A percentile compares a stretch with the other conserved stretches of the same genome.
phyloP scores from a whole-genome alignment of 2,888 invertebrate species.

The Altica lythri region DNA sequence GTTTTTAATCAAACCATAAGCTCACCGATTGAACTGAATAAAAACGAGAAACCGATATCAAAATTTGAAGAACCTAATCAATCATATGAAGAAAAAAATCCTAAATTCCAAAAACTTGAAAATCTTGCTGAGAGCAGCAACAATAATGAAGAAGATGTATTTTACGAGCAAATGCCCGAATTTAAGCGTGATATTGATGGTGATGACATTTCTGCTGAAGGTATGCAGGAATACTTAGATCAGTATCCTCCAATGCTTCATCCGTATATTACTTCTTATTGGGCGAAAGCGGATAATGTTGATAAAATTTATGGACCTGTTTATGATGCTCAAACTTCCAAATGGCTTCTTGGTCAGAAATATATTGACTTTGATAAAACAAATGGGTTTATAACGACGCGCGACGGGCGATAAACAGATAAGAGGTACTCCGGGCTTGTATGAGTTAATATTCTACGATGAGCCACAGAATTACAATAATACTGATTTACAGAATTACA shows the following conservation, averaged over 20 bases:
- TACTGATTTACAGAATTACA: slow-evolving; percentile 5
- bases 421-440: slow-evolving; percentile 8
- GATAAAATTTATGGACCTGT: not conserved
- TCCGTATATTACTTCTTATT: not conserved
- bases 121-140: not conserved
- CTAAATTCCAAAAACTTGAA: not conserved
- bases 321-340: not conserved
- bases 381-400: not conserved
- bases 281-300: not conserved
- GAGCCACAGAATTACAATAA: not conserved
- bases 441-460: not conserved
- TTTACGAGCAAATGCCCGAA: no score
- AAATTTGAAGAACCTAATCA: no score
- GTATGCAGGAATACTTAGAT: not conserved
- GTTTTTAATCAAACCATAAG: no score
- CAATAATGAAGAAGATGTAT: no score
- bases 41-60: no score
- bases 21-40: not conserved
- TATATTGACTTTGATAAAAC: not conserved
- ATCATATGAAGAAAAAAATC: no score
- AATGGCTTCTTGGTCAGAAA: not conserved
- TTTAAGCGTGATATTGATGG: not conserved
- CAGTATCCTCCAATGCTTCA: not conserved
- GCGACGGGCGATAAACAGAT: not conserved
- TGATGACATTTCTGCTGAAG: not conserved